Evolutionary conservation across 1,140 invertebrate genomes (phyloP).

Genomic region (Lucilia cuprina): DNA sequence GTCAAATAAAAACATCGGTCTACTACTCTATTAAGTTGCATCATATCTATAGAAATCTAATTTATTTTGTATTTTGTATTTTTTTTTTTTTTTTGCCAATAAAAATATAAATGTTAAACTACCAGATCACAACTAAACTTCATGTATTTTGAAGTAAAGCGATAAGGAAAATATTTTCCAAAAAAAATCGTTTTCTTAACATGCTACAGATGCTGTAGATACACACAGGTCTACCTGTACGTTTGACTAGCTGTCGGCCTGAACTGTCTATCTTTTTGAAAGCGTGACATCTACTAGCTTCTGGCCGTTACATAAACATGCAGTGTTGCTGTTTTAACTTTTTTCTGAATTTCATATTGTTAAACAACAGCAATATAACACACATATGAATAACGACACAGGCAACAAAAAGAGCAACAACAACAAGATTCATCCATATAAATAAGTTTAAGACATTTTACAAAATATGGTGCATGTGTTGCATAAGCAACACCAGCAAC

Average conservation of each 20-base stretch:
- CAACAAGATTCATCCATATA: not conserved
- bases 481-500: not conserved
- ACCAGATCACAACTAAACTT: not conserved
- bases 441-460: not conserved
- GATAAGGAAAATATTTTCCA: not conserved
- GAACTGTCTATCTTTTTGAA: conserved; percentile 7
- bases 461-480: not conserved
- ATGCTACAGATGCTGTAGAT: not conserved
- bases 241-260: conserved; percentile 13
- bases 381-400: not conserved
- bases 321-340: not conserved
- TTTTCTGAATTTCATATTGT: not conserved
- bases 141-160: not conserved
- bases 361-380: not conserved
- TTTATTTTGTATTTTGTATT: too few relatives aligned
- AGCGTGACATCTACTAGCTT: conserved; percentile 55
- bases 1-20: too few relatives aligned
- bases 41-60: too few relatives aligned
- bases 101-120: too few relatives aligned
- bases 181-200: not conserved
- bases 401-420: not conserved
- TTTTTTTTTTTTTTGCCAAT: too few relatives aligned
- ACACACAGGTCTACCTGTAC: not conserved
- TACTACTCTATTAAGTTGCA: too few relatives aligned
- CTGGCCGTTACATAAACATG: conserved; percentile 45